Percentiles rank a stretch among this genome's conserved stretches.
Conservation (phyloP, 2,113 vertebrate genomes). For the Maylandia zebra region DNA sequence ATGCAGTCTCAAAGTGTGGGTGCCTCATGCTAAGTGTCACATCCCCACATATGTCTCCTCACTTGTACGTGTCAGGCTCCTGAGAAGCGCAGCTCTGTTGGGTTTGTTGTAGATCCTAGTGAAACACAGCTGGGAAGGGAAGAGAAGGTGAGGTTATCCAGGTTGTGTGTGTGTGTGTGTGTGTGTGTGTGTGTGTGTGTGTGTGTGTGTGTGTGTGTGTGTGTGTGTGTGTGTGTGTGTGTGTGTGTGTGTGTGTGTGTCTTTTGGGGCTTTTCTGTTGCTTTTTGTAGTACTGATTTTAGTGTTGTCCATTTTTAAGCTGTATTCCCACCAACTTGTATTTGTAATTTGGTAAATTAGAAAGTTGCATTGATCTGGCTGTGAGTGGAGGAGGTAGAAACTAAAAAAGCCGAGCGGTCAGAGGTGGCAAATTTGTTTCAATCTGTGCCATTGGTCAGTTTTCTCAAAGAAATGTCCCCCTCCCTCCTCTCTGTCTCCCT, state of each 20-base stretch:
- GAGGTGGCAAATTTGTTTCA: neutral
- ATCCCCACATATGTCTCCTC: neutral
- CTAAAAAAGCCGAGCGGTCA: neutral
- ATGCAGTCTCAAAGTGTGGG: slow-evolving; percentile 18
- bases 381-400: neutral
- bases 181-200: neutral
- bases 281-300: neutral
- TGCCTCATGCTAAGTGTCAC: neutral
- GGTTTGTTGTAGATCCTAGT: neutral
- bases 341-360: neutral
- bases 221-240: neutral
- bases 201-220: neutral
- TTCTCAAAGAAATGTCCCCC: neutral
- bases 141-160: neutral
- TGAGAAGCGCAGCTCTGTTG: neutral
- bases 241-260: neutral
- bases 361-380: neutral
- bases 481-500: neutral
- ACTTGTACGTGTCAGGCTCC: neutral
- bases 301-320: neutral
- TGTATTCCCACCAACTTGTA: neutral
- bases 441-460: neutral
- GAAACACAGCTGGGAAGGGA: neutral
- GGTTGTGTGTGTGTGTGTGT: neutral
- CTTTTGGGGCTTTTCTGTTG: fast-evolving